Base-by-base conservation (phyloP, 2,888 invertebrate genomes). In the Sthenelais limicola region DNA sequence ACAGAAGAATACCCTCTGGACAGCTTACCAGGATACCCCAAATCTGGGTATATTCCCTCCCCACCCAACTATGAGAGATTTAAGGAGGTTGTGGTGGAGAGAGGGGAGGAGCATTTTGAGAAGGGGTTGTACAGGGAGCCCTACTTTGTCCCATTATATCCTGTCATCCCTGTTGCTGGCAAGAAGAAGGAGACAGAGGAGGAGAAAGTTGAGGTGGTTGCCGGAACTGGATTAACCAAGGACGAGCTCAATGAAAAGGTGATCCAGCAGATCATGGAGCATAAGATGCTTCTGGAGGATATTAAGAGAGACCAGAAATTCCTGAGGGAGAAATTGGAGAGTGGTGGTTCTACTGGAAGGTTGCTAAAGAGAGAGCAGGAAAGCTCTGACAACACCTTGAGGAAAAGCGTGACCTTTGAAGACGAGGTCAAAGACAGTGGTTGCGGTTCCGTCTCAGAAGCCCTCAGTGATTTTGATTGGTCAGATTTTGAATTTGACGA, bases 201-300 rank as follows among this genome's bases (percentile, higher is more conserved):
- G 33, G 80, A 80, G 21, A 73, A 80, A 3, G 74, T 78, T 24
- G 69, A 73, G 28, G 38, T 80, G 3, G 80, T 83, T 49, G 83
- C 83, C 15, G 82, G 85, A 32, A 87, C 85, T n/a, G 78, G 82
- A 49, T 68, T 86, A 58, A 86, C 86, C 5, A 77, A 81, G 69
- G 74, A 80, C 33, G 80, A 85, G 72, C 77, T 87, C 48, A 79
- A 84, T 51, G 83, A 84, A 0, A 81, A 83, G 68, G 81, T 87
- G 21, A 77, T 77, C 54, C 77, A 80, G 5, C 86, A 84, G 73
- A 66, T 86, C 0, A 62, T 56, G 18, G 75, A 77, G 28, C 74
- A 77, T 26, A 70, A 73, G 24, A 72, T 38, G 47, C 56, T 69
- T 7, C 73, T 75, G 70, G 74, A 80, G 35, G 32, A 33, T 48